Base-by-base conservation (phyloP, 1,140 invertebrate species). In the Bombus huntii region DNA sequence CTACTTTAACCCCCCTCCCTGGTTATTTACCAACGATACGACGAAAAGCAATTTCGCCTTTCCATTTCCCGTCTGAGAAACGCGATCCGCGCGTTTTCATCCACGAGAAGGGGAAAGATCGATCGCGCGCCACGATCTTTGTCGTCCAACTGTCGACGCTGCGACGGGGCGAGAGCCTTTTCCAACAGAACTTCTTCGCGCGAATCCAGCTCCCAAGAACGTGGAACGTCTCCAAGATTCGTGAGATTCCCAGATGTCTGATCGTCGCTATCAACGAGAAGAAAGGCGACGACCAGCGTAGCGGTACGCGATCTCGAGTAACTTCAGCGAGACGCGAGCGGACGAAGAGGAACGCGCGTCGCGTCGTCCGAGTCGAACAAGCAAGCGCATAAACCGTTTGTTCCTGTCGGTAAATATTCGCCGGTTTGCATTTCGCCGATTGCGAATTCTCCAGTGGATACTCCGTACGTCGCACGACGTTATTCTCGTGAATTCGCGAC, bases 341-440 rank as follows among this genome's bases (percentile, higher is more conserved):
- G 1, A 53, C 47, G 18, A 25, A 37, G 25, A 12, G 9, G 10
- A 62, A 22, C 59, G 59, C 22, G 59, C 59, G 59, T 28, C 59
- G n/a, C n/a, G 28, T 31, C 62, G n/a, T 9, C n/a, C 15, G 18
- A 22, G 70, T 28, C 15, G 15, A 31, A n/a, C 0, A 47, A n/a
- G 39, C 1, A 31, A 47, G 15, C 44, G 0, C 44, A 18, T 47
- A 47, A 73, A 44, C 10, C 70, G 70, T 71, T 66, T 22, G 65
- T 34, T 25, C 2, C 12, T 78, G 87, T 83, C 34, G 53, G 66
- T 68, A 87, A 90, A 89, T 87, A 89, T 90, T 87, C 84, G 72
- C 85, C 31, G 68, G 25, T 25, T 34, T n/a, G n/a, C 37, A 70
- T 79, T 83, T 87, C 70, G 62, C 18, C 71, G 70, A 74, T 53